A percentile compares a stretch with the other conserved stretches of the same genome.
These are phyloP conservation scores for Mythimna albipuncta DNA, from an alignment of 2,888 invertebrate genomes.

Conservation along the genomic window DNA sequence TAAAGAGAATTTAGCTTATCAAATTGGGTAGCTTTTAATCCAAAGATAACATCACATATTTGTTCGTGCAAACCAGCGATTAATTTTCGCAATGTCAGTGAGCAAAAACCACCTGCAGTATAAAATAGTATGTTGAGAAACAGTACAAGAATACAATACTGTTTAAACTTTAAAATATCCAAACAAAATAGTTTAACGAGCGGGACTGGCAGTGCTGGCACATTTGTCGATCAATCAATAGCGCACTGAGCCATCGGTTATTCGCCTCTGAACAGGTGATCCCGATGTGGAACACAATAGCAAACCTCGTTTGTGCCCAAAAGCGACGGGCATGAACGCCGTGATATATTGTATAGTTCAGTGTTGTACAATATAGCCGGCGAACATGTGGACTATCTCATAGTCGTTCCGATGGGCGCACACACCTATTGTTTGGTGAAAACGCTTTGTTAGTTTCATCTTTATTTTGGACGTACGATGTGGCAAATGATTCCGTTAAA, in stretches of 20 bases:
- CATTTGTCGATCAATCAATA: slow-evolving; percentile 70
- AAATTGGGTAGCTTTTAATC: slow-evolving; percentile 27
- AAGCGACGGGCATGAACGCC: slow-evolving; percentile 48
- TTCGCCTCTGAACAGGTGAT: slow-evolving; percentile 74
- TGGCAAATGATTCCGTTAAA: slow-evolving; percentile 44
- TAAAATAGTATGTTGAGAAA: slow-evolving; percentile 36
- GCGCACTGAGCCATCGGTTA: slow-evolving; percentile 67
- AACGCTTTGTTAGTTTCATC: slow-evolving; percentile 74
- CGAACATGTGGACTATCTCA: slow-evolving; percentile 82
- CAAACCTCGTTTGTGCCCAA: slow-evolving; percentile 57
- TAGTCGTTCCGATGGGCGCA: slow-evolving; percentile 81
- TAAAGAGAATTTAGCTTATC: slow-evolving; percentile 29
- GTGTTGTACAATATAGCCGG: slow-evolving; percentile 62
- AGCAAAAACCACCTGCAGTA: slow-evolving; percentile 1
- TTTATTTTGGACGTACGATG: slow-evolving; percentile 69
- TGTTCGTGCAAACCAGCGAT: slow-evolving; percentile 9
- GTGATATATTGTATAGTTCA: slow-evolving; percentile 57
- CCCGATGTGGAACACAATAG: slow-evolving; percentile 69
- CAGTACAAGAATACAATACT: slow-evolving; percentile 40
- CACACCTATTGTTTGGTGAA: slow-evolving; percentile 76
- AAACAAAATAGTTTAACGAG: slow-evolving; percentile 60
- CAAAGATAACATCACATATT: slow-evolving; percentile 19
- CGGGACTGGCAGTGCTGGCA: slow-evolving; percentile 39
- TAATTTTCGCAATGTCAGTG: slow-evolving; percentile 9
- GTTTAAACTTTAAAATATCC: slow-evolving; percentile 59